phyloP scores from a whole-genome alignment of 2,113 vertebrate genomes.

The Dissostichus mawsoni region DNA sequence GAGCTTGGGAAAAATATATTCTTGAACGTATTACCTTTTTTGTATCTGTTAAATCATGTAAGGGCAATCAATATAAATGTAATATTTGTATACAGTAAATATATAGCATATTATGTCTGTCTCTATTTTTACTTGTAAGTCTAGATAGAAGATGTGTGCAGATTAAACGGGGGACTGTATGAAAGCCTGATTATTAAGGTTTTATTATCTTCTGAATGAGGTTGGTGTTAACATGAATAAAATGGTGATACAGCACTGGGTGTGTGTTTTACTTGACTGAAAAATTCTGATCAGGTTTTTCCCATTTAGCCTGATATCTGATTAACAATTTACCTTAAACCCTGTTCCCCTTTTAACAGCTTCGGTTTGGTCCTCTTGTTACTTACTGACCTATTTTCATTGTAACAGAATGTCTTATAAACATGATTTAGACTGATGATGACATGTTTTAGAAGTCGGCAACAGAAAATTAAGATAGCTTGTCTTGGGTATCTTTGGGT shows the following conservation, averaged over 20 bases:
- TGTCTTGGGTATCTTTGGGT: too few species aligned
- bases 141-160: constrained; percentile 41
- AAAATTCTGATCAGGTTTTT: not conserved
- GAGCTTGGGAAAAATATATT: constrained; percentile 17
- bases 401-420: too few species aligned
- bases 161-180: constrained; percentile 52
- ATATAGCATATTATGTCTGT: constrained; percentile 43
- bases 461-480: too few species aligned
- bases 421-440: not conserved
- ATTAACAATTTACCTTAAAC: not conserved
- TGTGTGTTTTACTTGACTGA: constrained; percentile 10
- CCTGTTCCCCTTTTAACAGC: not conserved
- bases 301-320: not conserved
- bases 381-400: not conserved
- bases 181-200: constrained; percentile 55
- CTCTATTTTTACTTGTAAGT: constrained; percentile 68
- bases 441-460: not conserved
- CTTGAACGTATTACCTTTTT: constrained; percentile 17
- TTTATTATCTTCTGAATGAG: constrained; percentile 48
- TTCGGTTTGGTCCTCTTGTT: not conserved
- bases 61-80: constrained; percentile 74
- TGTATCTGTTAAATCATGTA: constrained; percentile 33
- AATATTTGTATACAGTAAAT: constrained; percentile 67
- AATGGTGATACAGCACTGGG: constrained; percentile 38
- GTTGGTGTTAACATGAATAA: constrained; percentile 67